phyloP scores from a whole-genome alignment of 2,113 vertebrate species.

The Coturnix japonica region DNA sequence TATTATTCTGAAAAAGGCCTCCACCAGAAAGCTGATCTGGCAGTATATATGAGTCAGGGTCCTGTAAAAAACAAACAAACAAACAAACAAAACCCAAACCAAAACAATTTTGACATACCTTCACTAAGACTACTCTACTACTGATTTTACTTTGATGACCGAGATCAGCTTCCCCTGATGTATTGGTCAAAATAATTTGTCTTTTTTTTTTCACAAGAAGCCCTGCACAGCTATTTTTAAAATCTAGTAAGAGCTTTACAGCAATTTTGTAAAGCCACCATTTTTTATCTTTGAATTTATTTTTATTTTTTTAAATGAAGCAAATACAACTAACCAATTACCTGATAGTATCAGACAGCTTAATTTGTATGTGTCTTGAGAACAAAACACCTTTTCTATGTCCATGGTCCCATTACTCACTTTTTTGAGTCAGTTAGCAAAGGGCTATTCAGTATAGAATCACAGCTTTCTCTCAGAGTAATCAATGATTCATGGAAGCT shows the following conservation, averaged over 20 bases:
- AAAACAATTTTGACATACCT: not conserved
- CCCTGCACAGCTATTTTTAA: not conserved
- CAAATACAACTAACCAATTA: not conserved
- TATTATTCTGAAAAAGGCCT: not conserved
- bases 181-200: not conserved
- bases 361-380: not conserved
- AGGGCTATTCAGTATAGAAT: slow-evolving; percentile 15
- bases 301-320: not conserved
- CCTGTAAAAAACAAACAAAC: not conserved
- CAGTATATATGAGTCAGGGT: not conserved
- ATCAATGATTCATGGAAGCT: slow-evolving; percentile 42
- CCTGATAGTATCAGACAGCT: not conserved
- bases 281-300: not conserved
- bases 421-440: not conserved
- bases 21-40: not conserved
- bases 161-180: not conserved
- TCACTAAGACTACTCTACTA: not conserved
- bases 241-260: not conserved
- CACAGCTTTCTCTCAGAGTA: slow-evolving; percentile 13
- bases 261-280: not conserved
- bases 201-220: not conserved
- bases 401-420: not conserved
- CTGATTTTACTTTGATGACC: not conserved
- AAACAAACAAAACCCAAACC: not conserved
- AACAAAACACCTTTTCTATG: not conserved